Evolutionary conservation across 2,888 invertebrate genomes (phyloP).

Genomic region (Habrosyne pyritoides): DNA sequence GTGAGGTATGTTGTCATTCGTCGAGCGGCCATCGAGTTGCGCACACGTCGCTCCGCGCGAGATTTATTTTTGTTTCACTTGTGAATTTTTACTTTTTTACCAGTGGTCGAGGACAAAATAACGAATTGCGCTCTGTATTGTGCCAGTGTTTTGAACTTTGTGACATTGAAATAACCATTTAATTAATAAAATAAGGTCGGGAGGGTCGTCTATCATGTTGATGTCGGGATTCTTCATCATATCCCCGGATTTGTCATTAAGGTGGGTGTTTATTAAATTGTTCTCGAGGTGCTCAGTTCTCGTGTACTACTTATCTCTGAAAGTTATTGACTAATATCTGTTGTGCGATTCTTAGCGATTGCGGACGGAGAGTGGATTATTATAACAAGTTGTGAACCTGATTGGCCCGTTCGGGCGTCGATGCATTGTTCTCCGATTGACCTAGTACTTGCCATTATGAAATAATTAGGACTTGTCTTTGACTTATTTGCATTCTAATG

Average conservation of each 20-base stretch:
- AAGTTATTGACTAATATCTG: slow-evolving; percentile 43
- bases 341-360: slow-evolving; percentile 43
- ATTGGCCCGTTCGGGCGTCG: slow-evolving; percentile 67
- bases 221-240: slow-evolving; percentile 79
- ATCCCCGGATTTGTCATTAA: slow-evolving; percentile 72
- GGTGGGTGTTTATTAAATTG: slow-evolving; percentile 66
- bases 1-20: slow-evolving; percentile 80
- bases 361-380: slow-evolving; percentile 57
- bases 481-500: slow-evolving; percentile 42
- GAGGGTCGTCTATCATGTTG: slow-evolving; percentile 60
- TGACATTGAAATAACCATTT: slow-evolving; percentile 63
- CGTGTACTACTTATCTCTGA: slow-evolving; percentile 34
- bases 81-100: slow-evolving; percentile 68
- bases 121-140: slow-evolving; percentile 72
- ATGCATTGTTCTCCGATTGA: slow-evolving; percentile 73
- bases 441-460: slow-evolving; percentile 66
- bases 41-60: slow-evolving; percentile 65
- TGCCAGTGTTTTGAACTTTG: slow-evolving; percentile 78
- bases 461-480: slow-evolving; percentile 61
- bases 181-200: slow-evolving; percentile 47
- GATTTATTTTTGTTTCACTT: slow-evolving; percentile 73
- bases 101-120: slow-evolving; percentile 76
- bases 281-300: slow-evolving; percentile 48
- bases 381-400: slow-evolving; percentile 68
- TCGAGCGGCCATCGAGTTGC: slow-evolving; percentile 73